Evolutionary conservation across 2,888 invertebrate species (phyloP).

Genomic region (Drosophila ochracea): DNA sequence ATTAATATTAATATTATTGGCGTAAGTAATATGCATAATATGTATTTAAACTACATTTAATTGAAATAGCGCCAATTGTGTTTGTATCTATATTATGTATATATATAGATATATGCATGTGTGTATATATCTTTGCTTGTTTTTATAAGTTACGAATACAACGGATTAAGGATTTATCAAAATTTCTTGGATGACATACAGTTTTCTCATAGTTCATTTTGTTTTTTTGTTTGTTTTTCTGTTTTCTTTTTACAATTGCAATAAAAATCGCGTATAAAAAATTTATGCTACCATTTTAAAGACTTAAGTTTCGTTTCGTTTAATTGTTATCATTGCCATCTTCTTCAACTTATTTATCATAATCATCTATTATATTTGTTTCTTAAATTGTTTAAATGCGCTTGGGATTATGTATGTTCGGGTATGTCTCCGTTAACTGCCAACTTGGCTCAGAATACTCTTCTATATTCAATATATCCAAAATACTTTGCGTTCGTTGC

Average conservation of each 20-base stretch:
- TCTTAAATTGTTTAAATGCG: slow-evolving; percentile 63
- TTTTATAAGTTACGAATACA: slow-evolving; percentile 50
- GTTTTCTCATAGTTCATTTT: slow-evolving; percentile 49
- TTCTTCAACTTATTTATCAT: slow-evolving; percentile 14
- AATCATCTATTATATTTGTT: slow-evolving; percentile 8
- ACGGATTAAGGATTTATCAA: slow-evolving; percentile 59
- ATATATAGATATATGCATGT: slow-evolving; percentile 41
- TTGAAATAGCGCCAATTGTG: slow-evolving; percentile 77
- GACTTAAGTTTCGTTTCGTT: slow-evolving; percentile 64
- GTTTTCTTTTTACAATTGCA: slow-evolving; percentile 67
- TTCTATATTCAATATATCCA: slow-evolving; percentile 30
- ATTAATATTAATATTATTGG: slow-evolving; percentile 36
- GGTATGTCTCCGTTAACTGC: slow-evolving; percentile 73
- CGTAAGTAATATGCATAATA: slow-evolving; percentile 55
- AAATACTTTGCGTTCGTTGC: slow-evolving; percentile 63
- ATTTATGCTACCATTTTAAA: slow-evolving; percentile 73
- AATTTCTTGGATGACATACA: slow-evolving; percentile 45
- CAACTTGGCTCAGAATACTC: slow-evolving; percentile 52
- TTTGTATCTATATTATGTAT: slow-evolving; percentile 41
- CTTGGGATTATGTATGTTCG: slow-evolving; percentile 76
- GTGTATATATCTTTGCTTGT: slow-evolving; percentile 39
- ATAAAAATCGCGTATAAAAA: slow-evolving; percentile 79
- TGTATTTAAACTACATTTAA: slow-evolving; percentile 69
- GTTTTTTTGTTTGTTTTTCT: slow-evolving; percentile 7
- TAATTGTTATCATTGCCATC: slow-evolving; percentile 58